Conservation (phyloP, 2,113 vertebrate species). For the Aspiorhynchus laticeps region DNA sequence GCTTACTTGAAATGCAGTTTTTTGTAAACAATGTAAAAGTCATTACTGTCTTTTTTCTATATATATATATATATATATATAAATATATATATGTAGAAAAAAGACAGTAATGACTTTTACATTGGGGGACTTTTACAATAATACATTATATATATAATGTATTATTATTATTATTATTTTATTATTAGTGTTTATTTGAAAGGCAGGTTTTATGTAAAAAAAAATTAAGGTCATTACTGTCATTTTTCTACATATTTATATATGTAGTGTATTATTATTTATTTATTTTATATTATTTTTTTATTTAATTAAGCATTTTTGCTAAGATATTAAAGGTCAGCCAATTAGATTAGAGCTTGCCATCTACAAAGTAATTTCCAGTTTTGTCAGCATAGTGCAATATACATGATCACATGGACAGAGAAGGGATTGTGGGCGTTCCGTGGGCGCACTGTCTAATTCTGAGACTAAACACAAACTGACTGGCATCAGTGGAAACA, state of each 20-base stretch:
- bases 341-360: not conserved
- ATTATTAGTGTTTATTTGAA: not conserved
- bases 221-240: not conserved
- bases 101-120: too few species aligned
- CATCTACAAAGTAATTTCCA: not conserved
- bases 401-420: not conserved
- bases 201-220: not conserved
- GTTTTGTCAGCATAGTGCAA: not conserved
- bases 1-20: too few species aligned
- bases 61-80: not conserved
- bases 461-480: constrained; percentile 25
- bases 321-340: not conserved
- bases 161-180: too few species aligned
- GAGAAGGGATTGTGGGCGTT: not conserved
- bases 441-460: not conserved
- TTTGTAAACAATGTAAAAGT: too few species aligned
- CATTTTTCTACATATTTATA: not conserved
- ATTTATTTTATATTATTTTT: not conserved
- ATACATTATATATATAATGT: too few species aligned
- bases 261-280: not conserved
- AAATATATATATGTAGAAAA: too few species aligned
- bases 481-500: constrained; percentile 20
- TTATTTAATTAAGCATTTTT: not conserved
- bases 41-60: too few species aligned
- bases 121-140: too few species aligned